Evolutionary conservation across 2,888 invertebrate species (phyloP), one percentile per base, ranked within the genome.

Genomic region (Mythimna impura): DNA sequence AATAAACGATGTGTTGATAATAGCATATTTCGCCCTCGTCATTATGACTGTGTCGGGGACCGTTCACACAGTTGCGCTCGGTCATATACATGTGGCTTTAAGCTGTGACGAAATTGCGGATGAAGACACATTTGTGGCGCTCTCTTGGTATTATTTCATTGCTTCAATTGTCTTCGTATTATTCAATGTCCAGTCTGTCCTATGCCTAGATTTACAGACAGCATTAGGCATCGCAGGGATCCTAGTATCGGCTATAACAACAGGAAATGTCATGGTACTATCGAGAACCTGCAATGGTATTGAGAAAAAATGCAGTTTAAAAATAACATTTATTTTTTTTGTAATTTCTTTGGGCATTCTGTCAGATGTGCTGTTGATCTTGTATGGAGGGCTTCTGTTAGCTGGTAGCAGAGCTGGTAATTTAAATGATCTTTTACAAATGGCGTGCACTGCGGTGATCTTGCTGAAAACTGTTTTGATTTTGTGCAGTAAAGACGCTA

Each of bases 381-480:
- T 73, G 2, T 77, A 73, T 10, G 73, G 73, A 2, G 71, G 60
- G 5, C 14, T 73, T 20, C 20, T 76, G 10, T 12, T 73, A 3
- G 34, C 30, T 22, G 71, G 40, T 7, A 25, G n/a, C 6, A 20
- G 4, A 17, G 40, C 5, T 9, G n/a, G 47, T 1, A 10, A 62
- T 0, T 1, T 60, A 8, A 17, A 64, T n/a, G 64, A 80, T 22
- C 8, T 60, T 2, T 14, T 78, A 7, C 22, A 36, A 14, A 40
- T 61, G 20, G 9, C 40, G 14, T 55, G 36, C 10, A 43, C 67
- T 0, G 80, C n/a, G 6, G 6, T 40, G 2, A 8, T 67, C 9
- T 22, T 67, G 47, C 5, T 80, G 30, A 43, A 55, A 58, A 74
- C 77, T 4, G 14, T 73, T 25, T 14, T 80, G 34, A 67, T 78